Percentiles rank a stretch among this genome's conserved stretches.
Evolutionary conservation across 2,113 vertebrate species (phyloP).

Genomic region (Chrysochloris asiatica): DNA sequence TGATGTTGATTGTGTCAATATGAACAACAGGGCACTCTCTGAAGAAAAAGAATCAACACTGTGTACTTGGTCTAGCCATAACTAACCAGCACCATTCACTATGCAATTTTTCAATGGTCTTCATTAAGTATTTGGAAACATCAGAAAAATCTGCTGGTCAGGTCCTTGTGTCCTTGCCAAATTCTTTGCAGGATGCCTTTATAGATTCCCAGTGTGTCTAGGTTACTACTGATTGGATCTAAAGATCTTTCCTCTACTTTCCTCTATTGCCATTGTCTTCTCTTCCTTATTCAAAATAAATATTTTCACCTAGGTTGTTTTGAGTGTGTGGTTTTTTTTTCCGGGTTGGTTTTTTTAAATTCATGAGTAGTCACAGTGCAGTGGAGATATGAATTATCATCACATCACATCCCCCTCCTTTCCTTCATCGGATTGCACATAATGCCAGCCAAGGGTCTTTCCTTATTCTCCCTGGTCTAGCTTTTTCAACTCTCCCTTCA

Average conservation of each 20-base stretch:
- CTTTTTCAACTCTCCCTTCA: not conserved
- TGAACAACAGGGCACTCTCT: not conserved
- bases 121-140: slow-evolving; percentile 43
- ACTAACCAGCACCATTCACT: not conserved
- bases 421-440: not conserved
- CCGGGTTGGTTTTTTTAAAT: not conserved
- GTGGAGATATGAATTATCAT: not conserved
- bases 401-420: not conserved
- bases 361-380: not conserved
- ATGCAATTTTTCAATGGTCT: slow-evolving; percentile 25
- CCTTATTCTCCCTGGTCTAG: not conserved
- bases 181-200: not conserved
- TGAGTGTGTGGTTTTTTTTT: no score
- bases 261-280: not conserved
- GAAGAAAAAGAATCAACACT: not conserved
- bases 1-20: not conserved
- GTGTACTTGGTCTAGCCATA: not conserved
- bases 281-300: slow-evolving; percentile 3
- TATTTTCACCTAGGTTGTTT: not conserved
- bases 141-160: slow-evolving; percentile 37
- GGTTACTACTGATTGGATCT: not conserved
- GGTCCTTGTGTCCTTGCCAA: slow-evolving; percentile 40
- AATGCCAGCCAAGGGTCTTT: not conserved
- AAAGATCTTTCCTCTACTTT: not conserved
- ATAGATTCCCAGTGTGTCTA: not conserved